phyloP scores from a whole-genome alignment of 2,113 vertebrate genomes.

The Gavialis gangeticus region DNA sequence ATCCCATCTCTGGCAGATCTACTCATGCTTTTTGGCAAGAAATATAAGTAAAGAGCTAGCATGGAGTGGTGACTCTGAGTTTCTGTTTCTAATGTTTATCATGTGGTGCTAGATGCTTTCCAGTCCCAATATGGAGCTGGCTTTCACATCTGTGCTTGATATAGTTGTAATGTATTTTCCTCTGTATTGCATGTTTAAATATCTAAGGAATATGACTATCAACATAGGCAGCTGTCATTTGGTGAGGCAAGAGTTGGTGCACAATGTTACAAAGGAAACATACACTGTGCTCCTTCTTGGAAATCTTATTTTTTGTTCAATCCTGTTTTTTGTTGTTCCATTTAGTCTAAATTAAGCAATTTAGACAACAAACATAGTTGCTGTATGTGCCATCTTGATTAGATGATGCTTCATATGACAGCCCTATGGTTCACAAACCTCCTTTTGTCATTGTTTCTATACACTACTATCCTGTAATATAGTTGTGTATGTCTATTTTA shows the following conservation, averaged over 20 bases:
- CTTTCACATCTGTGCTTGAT: background rate
- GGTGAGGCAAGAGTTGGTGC: background rate
- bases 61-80: background rate
- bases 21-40: background rate
- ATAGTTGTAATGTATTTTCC: background rate
- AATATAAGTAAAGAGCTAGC: background rate
- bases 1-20: background rate
- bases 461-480: too few species aligned
- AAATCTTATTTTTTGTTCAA: background rate
- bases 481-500: too few species aligned
- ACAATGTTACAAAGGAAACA: background rate
- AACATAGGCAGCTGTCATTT: background rate
- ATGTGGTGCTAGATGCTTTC: background rate
- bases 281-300: background rate
- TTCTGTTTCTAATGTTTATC: background rate
- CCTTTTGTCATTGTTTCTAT: background rate
- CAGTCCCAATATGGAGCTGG: background rate
- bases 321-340: background rate
- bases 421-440: background rate
- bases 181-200: background rate
- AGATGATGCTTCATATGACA: background rate
- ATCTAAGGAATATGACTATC: background rate
- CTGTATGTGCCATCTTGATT: accelerated
- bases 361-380: background rate
- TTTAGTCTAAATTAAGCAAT: background rate